A percentile compares a stretch with the other conserved stretches of the same genome.
phyloP scores from a whole-genome alignment of 2,797 vertebrate genomes.

The Sebastiscus albofasciatus region DNA sequence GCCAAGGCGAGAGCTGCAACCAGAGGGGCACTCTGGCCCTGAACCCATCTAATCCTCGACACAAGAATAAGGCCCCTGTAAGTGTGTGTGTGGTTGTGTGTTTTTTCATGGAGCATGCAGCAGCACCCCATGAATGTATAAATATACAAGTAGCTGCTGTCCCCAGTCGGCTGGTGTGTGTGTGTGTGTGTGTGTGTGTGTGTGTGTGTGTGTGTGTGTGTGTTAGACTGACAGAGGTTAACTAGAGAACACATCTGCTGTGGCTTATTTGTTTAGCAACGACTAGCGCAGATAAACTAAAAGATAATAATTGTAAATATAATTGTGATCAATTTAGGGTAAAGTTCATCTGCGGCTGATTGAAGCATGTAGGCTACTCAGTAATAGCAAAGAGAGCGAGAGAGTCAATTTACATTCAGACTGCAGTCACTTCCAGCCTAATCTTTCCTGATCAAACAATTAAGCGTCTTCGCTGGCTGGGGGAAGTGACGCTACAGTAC shows the following conservation, averaged over 20 bases:
- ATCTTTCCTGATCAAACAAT: constrained; percentile 51
- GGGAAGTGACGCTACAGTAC: not conserved
- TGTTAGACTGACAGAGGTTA: constrained; percentile 52
- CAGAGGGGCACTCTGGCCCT: constrained; percentile 66
- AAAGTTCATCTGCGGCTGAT: not conserved
- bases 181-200: not conserved
- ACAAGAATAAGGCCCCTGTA: constrained; percentile 65
- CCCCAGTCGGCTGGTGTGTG: constrained; percentile 27
- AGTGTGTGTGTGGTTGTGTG: constrained; percentile 50
- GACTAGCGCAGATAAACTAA: not conserved
- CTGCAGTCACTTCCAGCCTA: constrained; percentile 3
- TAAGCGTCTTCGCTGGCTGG: constrained; percentile 16
- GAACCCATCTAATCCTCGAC: constrained; percentile 75
- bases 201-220: not conserved
- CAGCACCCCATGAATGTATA: constrained; percentile 75
- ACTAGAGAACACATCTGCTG: constrained; percentile 54
- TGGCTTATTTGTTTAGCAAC: constrained; percentile 42
- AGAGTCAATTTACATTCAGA: constrained; percentile 23
- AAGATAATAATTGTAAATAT: not conserved
- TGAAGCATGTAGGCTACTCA: not conserved
- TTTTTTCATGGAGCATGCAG: constrained; percentile 63
- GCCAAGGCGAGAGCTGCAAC: constrained; percentile 34
- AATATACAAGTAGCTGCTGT: constrained; percentile 74
- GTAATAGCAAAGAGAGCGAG: constrained; percentile 9
- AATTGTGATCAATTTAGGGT: not conserved